Conservation (phyloP, 2,888 invertebrate species). For the Strigamia maritima region DNA sequence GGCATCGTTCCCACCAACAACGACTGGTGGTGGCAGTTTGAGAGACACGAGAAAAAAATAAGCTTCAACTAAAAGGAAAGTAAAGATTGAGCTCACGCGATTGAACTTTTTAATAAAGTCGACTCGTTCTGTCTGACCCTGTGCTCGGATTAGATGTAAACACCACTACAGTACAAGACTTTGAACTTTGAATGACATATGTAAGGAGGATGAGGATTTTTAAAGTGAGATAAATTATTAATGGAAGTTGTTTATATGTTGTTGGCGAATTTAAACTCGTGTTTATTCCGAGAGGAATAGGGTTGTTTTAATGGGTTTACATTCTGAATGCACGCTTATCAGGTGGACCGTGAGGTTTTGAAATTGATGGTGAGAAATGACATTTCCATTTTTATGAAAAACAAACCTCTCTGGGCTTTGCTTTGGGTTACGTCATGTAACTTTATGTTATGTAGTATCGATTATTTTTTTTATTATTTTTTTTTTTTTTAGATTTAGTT, state of each 20-base stretch:
- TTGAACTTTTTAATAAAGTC: slow-evolving; percentile 12
- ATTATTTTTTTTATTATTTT: background rate
- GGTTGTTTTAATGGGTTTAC: background rate
- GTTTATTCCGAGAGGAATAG: no score
- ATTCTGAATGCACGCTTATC: background rate
- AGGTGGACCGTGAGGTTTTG: background rate
- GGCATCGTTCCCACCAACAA: background rate
- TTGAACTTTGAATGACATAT: no score
- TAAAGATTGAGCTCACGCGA: background rate
- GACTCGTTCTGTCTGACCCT: background rate
- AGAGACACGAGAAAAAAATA: background rate
- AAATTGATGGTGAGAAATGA: background rate
- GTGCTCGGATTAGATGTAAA: no score
- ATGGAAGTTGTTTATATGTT: no score
- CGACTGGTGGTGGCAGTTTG: background rate
- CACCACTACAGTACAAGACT: no score
- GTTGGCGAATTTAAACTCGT: no score
- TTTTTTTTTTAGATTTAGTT: background rate
- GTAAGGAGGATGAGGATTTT: no score
- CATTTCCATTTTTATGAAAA: slow-evolving; percentile 21
- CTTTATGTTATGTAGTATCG: background rate
- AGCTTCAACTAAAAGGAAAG: background rate
- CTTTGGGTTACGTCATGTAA: background rate
- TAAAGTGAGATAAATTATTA: no score
- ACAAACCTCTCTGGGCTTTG: background rate